Evolutionary conservation across 2,797 vertebrate genomes (phyloP).

Genomic region (Erpetoichthys calabaricus): DNA sequence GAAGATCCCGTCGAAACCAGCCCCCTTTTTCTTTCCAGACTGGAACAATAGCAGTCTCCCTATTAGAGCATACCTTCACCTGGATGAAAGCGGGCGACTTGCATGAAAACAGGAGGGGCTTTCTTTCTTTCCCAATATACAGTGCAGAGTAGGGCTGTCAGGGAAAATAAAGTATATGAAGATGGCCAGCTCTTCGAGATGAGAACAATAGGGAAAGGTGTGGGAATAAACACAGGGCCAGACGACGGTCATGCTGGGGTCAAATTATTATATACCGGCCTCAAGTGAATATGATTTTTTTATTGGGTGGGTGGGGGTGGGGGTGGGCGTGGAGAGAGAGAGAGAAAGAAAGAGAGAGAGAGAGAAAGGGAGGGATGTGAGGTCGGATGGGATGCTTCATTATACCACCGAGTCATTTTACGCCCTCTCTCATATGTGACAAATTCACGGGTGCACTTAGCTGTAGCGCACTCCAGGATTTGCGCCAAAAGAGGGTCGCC

Average conservation of each 20-base stretch:
- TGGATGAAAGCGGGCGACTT: constrained; percentile 38
- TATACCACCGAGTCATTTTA: too few relatives aligned
- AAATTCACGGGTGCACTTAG: too few relatives aligned
- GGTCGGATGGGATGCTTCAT: too few relatives aligned
- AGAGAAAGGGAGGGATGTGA: too few relatives aligned
- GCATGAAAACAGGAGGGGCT: constrained; percentile 39
- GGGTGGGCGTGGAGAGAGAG: too few relatives aligned
- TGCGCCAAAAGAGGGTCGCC: too few relatives aligned
- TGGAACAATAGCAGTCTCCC: constrained; percentile 36
- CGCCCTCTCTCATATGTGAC: too few relatives aligned
- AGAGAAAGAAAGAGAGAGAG: too few relatives aligned
- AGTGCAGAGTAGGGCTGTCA: neutral
- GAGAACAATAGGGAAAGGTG: too few relatives aligned
- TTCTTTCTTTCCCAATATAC: constrained; percentile 2
- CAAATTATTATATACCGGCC: neutral
- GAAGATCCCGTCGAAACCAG: constrained; percentile 39
- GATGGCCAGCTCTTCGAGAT: neutral
- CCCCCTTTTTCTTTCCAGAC: constrained; percentile 26
- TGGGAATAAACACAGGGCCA: too few relatives aligned
- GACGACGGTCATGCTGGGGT: neutral
- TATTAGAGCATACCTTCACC: constrained; percentile 39
- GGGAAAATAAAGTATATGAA: neutral
- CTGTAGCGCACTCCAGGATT: too few relatives aligned
- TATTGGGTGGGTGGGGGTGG: neutral
- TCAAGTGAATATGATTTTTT: neutral